Evolutionary conservation across 2,113 vertebrate species (phyloP).

Genomic region (Gadus macrocephalus): DNA sequence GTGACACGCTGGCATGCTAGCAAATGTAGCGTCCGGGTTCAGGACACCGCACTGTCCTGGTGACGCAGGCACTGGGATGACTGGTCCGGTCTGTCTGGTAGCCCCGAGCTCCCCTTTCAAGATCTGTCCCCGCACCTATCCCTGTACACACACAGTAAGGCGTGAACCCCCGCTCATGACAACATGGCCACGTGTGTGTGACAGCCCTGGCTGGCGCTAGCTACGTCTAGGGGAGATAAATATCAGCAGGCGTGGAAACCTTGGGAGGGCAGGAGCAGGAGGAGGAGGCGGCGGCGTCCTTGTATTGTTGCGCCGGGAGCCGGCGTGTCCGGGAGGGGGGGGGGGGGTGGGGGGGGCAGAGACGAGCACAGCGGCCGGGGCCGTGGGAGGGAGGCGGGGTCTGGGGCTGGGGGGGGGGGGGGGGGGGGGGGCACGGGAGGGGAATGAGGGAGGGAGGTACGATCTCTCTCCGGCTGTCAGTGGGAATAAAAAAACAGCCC

Average conservation of each 20-base stretch:
- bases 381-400: background rate
- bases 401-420: background rate
- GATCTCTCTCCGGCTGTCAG: slow-evolving; percentile 58
- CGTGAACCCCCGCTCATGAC: slow-evolving; percentile 45
- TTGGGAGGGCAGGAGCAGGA: slow-evolving; percentile 34
- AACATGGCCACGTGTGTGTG: slow-evolving; percentile 46
- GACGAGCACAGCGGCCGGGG: too few relatives aligned
- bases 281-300: slow-evolving; percentile 36
- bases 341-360: too few relatives aligned
- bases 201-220: slow-evolving; percentile 23
- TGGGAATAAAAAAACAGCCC: slow-evolving; percentile 64
- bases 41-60: slow-evolving; percentile 12
- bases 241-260: slow-evolving; percentile 38
- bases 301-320: too few relatives aligned
- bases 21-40: slow-evolving; percentile 9
- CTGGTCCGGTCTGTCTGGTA: slow-evolving; percentile 6
- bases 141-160: slow-evolving; percentile 18
- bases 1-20: slow-evolving; percentile 44
- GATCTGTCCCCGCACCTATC: slow-evolving; percentile 19
- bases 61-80: slow-evolving; percentile 28
- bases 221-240: slow-evolving; percentile 17
- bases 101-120: background rate
- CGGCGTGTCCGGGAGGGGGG: too few relatives aligned
- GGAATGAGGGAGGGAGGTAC: slow-evolving; percentile 9
- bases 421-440: too few relatives aligned